phyloP scores from a whole-genome alignment of 2,113 vertebrate genomes.

The Lucifuga dentata region DNA sequence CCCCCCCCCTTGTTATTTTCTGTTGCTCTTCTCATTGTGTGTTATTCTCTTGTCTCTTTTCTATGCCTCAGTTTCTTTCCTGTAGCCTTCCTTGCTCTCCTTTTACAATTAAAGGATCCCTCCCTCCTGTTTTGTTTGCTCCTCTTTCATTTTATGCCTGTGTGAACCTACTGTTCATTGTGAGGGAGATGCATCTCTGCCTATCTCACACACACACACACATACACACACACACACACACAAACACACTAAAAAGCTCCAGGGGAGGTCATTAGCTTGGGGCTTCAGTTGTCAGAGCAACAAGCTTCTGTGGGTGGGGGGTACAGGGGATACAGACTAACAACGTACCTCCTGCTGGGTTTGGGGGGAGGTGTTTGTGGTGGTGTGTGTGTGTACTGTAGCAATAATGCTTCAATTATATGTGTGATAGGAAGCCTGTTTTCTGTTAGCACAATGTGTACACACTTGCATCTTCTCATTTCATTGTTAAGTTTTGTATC shows the following conservation, averaged over 20 bases:
- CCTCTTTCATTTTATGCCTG: conserved; percentile 61
- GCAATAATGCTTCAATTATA: conserved; percentile 72
- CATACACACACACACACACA: conserved; percentile 21
- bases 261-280: conserved; percentile 81
- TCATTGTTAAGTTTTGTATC: conserved; percentile 39
- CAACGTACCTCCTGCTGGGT: conserved; percentile 72
- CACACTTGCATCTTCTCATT: conserved; percentile 22
- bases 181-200: conserved; percentile 68
- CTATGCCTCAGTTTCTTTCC: conserved; percentile 40
- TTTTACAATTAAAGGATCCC: conserved; percentile 48
- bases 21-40: conserved; percentile 12
- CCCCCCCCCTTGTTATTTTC: conserved; percentile 28
- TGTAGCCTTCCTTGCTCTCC: conserved; percentile 29
- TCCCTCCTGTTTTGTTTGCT: conserved; percentile 37
- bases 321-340: conserved; percentile 67
- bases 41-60: conserved; percentile 25
- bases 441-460: conserved; percentile 35
- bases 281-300: conserved; percentile 82
- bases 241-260: conserved; percentile 63
- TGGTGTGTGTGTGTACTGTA: conserved; percentile 25
- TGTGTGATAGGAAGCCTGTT: conserved; percentile 62
- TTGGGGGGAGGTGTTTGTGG: conserved; percentile 29
- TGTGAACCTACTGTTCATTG: conserved; percentile 70
- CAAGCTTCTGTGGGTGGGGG: conserved; percentile 72
- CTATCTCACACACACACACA: conserved; percentile 56